Evolutionary conservation across 2,888 invertebrate species (phyloP).

Genomic region (Chymomyza procnemis): DNA sequence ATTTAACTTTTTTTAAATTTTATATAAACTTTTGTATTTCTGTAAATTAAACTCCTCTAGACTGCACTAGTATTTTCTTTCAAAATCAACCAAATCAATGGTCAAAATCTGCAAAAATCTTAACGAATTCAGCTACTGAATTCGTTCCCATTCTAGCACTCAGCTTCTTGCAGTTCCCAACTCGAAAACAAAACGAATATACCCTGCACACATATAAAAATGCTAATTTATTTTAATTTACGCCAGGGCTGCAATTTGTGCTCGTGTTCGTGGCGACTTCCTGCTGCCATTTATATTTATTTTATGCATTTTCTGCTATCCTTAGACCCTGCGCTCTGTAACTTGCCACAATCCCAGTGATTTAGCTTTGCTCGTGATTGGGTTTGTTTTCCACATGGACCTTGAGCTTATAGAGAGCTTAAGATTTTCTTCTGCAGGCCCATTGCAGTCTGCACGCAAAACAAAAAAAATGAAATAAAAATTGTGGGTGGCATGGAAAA

Average conservation of each 20-base stretch:
- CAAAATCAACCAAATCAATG: too few species aligned
- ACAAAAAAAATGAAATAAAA: not conserved
- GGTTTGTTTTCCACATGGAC: not conserved
- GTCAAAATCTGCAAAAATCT: too few species aligned
- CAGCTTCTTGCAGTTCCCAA: not conserved
- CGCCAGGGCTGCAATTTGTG: slow-evolving; percentile 13
- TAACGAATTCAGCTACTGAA: too few species aligned
- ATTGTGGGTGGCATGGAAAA: not conserved
- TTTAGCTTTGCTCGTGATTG: not conserved
- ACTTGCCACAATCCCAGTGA: not conserved
- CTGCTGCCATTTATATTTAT: slow-evolving; percentile 41
- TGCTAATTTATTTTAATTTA: not conserved
- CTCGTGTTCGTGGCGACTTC: slow-evolving; percentile 21
- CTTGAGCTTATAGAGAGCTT: not conserved
- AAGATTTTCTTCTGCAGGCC: not conserved
- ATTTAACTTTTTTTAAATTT: too few species aligned
- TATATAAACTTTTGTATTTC: too few species aligned
- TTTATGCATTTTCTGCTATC: slow-evolving; percentile 34
- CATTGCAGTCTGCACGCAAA: not conserved
- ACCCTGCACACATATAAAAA: not conserved
- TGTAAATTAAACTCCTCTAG: too few species aligned
- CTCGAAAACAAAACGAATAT: not conserved
- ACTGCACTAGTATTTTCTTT: too few species aligned
- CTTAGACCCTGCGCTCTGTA: not conserved
- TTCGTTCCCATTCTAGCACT: not conserved